Conservation (phyloP, 2,888 invertebrate genomes). For the Eretmocerus hayati region DNA sequence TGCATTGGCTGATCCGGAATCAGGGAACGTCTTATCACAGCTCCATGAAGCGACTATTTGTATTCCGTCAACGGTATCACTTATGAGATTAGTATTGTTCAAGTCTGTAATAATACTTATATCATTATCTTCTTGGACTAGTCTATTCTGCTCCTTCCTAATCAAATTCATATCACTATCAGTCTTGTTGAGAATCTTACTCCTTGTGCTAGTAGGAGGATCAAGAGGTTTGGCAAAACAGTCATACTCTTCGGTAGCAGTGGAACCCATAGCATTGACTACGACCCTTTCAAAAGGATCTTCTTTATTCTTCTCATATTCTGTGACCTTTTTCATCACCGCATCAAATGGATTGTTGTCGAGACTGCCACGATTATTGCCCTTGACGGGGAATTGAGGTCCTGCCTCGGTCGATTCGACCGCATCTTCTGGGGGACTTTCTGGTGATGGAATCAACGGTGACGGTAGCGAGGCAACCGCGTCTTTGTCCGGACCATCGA, state of each 20-base stretch:
- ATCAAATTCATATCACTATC: not conserved
- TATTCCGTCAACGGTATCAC: conserved; percentile 3
- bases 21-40: conserved; percentile 8
- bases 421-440: conserved; percentile 1
- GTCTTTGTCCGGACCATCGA: conserved; percentile 31
- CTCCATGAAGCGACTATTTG: not conserved
- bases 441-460: conserved; percentile 26
- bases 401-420: conserved; percentile 3
- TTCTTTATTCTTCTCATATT: conserved; percentile 34
- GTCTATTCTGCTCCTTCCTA: not conserved
- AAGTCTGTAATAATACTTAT: conserved; percentile 17
- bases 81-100: conserved; percentile 18
- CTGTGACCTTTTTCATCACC: conserved; percentile 33
- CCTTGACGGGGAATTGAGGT: not conserved
- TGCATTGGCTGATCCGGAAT: not conserved
- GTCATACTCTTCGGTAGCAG: not conserved
- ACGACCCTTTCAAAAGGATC: conserved; percentile 40
- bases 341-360: conserved; percentile 42
- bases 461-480: conserved; percentile 28
- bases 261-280: conserved; percentile 28
- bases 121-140: conserved; percentile 3
- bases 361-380: conserved; percentile 26
- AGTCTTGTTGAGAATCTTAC: not conserved
- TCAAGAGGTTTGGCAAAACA: not conserved
- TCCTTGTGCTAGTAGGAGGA: not conserved